Base-by-base conservation (phyloP, 1,140 invertebrate species). In the Sipha flava region DNA sequence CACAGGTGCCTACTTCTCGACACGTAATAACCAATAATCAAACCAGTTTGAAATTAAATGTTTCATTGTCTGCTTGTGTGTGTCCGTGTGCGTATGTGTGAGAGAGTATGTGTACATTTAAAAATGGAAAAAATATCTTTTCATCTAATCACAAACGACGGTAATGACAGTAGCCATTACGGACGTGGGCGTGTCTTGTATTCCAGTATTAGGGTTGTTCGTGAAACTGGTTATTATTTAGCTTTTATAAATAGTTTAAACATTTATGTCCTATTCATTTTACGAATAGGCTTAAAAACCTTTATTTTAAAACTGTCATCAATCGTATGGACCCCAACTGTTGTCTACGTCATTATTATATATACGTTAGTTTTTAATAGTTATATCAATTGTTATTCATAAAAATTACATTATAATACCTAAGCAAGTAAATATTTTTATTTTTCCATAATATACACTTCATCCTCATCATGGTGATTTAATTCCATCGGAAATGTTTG, bases 41-140 rank as follows among this genome's bases (percentile, higher is more conserved):
- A 70, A 70, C 66, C 66, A 47, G 66, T 70, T 47, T 47, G 43
- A 70, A 47, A 47, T 70, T 70, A 70, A 29, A 70, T n/a, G 43
- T 45, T 31, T n/a, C 43, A 45, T 68, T 68, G 64, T 45, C 21
- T n/a, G 66, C 29, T 0, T 18, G 7, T n/a, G 1, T 5, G 7
- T n/a, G 3, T 21, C 21, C 26, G 1, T 26, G 52, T 9, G 21
- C 14, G 21, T 31, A 18, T 10, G 6, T 59, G 6, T 18, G 7
- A 10, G 23, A 26, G 12, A 57, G 6, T 16, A 31, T 59, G 26
- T n/a, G n/a, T n/a, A 40, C 45, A 26, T 45, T 70, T 45, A 47
- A 70, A 70, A 70, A 10, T 5, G 23, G 29, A 70, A 70, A 47
- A 2, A 29, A 18, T 31, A 31, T 31, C 66, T 29, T 45, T 47